Evolutionary conservation across 2,888 invertebrate species (phyloP).

Genomic region (Halictus ligatus): DNA sequence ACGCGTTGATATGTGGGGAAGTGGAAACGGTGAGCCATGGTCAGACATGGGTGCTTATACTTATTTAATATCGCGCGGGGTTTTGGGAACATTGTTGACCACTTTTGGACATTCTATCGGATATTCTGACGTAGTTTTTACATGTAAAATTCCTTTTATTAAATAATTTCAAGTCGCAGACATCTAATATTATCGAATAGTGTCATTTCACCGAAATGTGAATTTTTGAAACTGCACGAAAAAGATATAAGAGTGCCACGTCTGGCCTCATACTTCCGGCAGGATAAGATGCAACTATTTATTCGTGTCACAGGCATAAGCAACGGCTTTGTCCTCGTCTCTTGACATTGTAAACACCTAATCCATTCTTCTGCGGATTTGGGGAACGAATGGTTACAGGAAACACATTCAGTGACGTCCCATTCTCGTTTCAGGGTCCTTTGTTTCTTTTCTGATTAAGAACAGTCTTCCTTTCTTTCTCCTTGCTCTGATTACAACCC

Average conservation of each 20-base stretch:
- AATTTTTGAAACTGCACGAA: neutral
- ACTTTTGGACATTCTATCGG: neutral
- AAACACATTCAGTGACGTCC: neutral
- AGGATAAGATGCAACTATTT: neutral
- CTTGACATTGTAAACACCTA: neutral
- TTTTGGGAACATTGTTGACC: too few species aligned
- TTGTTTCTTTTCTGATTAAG: neutral
- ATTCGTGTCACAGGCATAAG: neutral
- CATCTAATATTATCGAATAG: too few species aligned
- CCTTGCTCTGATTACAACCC: neutral
- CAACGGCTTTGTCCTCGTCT: neutral
- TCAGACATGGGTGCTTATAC: slow-evolving; percentile 5
- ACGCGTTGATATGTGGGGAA: slow-evolving; percentile 5
- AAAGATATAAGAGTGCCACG: neutral
- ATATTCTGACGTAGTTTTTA: neutral
- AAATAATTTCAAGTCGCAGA: neutral
- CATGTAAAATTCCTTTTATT: neutral
- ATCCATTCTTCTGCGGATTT: neutral
- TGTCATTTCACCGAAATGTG: too few species aligned
- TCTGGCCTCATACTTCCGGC: neutral
- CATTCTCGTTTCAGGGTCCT: neutral
- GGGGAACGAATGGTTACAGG: neutral
- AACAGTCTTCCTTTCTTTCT: neutral
- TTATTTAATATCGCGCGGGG: neutral
- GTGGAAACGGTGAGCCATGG: neutral